phyloP scores from a whole-genome alignment of 2,797 vertebrate species.

The Euphonia xanthogaster region DNA sequence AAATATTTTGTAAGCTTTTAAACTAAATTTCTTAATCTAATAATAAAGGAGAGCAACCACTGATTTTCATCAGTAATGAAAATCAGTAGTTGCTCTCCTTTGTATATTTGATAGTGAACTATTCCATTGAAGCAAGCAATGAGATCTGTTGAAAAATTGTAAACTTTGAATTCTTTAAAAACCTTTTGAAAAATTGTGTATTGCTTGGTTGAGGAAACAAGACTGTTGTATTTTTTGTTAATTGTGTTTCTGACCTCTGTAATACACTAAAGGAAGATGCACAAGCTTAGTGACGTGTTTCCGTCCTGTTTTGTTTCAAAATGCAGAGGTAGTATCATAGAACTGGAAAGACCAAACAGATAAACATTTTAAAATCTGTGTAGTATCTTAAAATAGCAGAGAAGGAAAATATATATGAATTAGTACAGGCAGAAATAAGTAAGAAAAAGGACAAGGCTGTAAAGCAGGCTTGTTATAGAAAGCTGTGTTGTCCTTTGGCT shows the following conservation, averaged over 20 bases:
- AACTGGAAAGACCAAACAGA: neutral
- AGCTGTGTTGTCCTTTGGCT: neutral
- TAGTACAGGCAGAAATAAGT: neutral
- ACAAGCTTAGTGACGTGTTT: neutral
- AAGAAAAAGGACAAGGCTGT: neutral
- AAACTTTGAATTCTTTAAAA: neutral
- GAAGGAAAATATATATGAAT: neutral
- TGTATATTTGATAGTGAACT: neutral
- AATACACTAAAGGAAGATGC: neutral
- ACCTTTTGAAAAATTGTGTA: neutral
- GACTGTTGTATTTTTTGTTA: neutral
- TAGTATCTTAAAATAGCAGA: neutral
- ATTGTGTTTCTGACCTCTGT: neutral
- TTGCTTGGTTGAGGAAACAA: neutral
- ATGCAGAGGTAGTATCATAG: neutral
- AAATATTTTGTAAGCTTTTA: neutral
- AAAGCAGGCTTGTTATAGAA: neutral
- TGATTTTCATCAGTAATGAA: neutral
- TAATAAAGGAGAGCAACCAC: too few relatives aligned
- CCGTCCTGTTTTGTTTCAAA: neutral
- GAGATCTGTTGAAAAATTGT: neutral
- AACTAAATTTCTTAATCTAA: neutral
- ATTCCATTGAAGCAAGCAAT: neutral
- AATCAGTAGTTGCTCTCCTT: neutral
- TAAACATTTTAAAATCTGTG: neutral